Percentiles rank a stretch among this genome's conserved stretches.
These are phyloP conservation scores for Nylanderia fulva DNA, from an alignment of 1,140 invertebrate genomes.

Conservation along the genomic window DNA sequence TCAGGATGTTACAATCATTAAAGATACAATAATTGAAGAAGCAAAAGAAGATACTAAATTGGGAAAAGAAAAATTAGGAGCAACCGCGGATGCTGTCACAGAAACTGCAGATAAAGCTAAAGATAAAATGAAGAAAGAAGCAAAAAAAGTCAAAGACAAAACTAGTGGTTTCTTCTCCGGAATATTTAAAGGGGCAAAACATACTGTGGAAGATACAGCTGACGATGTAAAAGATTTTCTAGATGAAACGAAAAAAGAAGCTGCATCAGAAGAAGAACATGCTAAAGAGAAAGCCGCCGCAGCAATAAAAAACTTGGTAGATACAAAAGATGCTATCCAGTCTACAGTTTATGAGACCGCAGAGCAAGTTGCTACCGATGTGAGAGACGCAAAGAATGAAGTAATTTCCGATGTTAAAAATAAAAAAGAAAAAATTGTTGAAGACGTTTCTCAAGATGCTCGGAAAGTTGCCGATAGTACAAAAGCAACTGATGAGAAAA, in stretches of 20 bases:
- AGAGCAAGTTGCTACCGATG: constrained; percentile 10
- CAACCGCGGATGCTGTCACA: background rate
- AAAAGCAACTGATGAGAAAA: no score
- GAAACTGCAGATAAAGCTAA: background rate
- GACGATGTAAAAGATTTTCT: constrained; percentile 72
- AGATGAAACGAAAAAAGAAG: constrained; percentile 27
- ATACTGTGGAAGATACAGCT: constrained; percentile 76
- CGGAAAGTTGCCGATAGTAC: constrained; percentile 21
- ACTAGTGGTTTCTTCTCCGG: constrained; percentile 5
- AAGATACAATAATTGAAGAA: constrained; percentile 50
- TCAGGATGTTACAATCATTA: constrained; percentile 47
- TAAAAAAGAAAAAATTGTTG: constrained; percentile 9
- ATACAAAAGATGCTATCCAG: background rate
- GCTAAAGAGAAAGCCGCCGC: constrained; percentile 61
- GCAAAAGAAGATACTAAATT: background rate
- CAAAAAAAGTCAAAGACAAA: constrained; percentile 5
- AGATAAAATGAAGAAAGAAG: constrained; percentile 15
- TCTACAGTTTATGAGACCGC: constrained; percentile 41
- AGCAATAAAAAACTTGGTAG: constrained; percentile 64
- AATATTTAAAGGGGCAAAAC: constrained; percentile 51
- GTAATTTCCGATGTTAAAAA: constrained; percentile 38
- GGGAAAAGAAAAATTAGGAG: background rate
- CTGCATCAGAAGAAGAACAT: constrained; percentile 40
- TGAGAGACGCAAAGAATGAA: constrained; percentile 55
- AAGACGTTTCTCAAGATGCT: constrained; percentile 22